Evolutionary conservation across 2,888 invertebrate genomes (phyloP).

Genomic region (Apotomis capreana): DNA sequence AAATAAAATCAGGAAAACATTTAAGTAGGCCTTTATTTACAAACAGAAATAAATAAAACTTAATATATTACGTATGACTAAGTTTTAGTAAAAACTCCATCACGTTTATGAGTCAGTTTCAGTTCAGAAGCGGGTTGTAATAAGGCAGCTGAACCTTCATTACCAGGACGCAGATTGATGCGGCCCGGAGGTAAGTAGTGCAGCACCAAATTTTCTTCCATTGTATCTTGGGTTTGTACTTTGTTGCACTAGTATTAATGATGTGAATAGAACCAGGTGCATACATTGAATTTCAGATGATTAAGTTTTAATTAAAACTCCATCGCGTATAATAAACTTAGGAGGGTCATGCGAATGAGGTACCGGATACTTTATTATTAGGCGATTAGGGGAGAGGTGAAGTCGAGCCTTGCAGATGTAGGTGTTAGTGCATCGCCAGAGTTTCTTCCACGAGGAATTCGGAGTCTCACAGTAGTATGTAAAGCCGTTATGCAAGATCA

Average conservation of each 20-base stretch:
- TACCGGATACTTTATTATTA: not conserved
- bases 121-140: too few relatives aligned
- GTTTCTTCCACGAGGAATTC: conserved; percentile 17
- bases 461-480: conserved; percentile 34
- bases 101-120: not conserved
- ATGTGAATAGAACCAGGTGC: too few relatives aligned
- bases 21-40: too few relatives aligned
- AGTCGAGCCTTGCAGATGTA: conserved; percentile 10
- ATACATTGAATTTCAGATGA: not conserved
- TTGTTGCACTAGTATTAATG: too few relatives aligned
- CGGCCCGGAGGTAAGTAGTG: too few relatives aligned
- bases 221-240: too few relatives aligned
- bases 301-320: conserved; percentile 16
- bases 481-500: conserved; percentile 38
- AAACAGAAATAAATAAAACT: too few relatives aligned
- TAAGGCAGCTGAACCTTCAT: too few relatives aligned
- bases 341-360: conserved; percentile 16
- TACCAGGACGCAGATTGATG: too few relatives aligned
- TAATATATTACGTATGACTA: too few relatives aligned
- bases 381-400: conserved; percentile 1
- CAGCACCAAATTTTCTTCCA: too few relatives aligned
- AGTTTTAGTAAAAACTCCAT: not conserved
- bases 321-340: conserved; percentile 10
- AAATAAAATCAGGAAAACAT: too few relatives aligned
- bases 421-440: conserved; percentile 22